phyloP scores from a whole-genome alignment of 30 jellyfish, hydroid and myxozoan genomes.

The Morbakka virulenta region DNA sequence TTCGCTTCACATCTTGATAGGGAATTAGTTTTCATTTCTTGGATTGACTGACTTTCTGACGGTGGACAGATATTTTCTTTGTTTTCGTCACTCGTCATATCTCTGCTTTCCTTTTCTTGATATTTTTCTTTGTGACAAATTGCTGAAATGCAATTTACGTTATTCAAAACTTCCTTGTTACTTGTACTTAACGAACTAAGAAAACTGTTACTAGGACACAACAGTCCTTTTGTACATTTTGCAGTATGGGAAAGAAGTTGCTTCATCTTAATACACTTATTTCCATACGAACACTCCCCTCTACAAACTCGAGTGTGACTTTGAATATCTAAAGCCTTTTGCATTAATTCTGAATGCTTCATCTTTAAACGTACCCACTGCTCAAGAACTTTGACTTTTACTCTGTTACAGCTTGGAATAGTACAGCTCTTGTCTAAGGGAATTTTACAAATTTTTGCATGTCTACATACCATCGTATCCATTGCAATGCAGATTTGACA shows the following conservation, averaged over 20 bases:
- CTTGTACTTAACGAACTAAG: slow-evolving; percentile 39
- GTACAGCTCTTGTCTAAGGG: slow-evolving; percentile 32
- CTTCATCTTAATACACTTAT: slow-evolving; percentile 52
- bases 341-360: slow-evolving; percentile 43
- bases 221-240: slow-evolving; percentile 22
- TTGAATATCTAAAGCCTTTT: slow-evolving; percentile 14
- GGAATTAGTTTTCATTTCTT: too few species aligned
- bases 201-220: slow-evolving; percentile 41
- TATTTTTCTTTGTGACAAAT: slow-evolving; percentile 41
- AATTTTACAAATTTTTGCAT: slow-evolving; percentile 50
- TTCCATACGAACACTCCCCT: slow-evolving; percentile 30
- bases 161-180: slow-evolving; percentile 45
- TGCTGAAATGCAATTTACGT: slow-evolving; percentile 43
- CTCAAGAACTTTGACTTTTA: slow-evolving; percentile 37
- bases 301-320: slow-evolving; percentile 60
- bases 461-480: slow-evolving; percentile 67
- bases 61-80: too few species aligned
- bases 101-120: background rate
- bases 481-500: slow-evolving; percentile 50
- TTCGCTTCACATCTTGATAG: too few species aligned
- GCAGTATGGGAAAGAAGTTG: slow-evolving; percentile 22
- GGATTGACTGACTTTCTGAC: too few species aligned
- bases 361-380: slow-evolving; percentile 46
- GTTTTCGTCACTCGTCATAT: background rate
- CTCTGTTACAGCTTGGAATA: slow-evolving; percentile 58